Percentiles rank a stretch among this genome's conserved stretches.
These are phyloP conservation scores for Lissonota sp. DNA, from an alignment of 2,888 invertebrate genomes.

Conservation along the genomic window DNA sequence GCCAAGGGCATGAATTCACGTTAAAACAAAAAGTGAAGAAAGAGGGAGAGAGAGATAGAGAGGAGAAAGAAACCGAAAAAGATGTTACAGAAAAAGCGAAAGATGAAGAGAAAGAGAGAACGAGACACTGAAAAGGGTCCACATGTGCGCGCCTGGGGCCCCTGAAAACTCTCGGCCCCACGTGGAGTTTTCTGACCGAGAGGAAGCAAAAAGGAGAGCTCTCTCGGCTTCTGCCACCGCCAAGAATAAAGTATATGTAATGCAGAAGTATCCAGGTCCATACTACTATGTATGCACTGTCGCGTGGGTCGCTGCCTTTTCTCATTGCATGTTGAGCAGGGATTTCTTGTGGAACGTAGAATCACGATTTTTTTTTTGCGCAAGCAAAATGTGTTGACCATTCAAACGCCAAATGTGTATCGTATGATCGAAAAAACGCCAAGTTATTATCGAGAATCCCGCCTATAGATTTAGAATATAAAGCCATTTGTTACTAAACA, in stretches of 20 bases:
- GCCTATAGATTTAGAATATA: no score
- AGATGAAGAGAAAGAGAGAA: conserved; percentile 28
- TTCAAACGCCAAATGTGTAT: not conserved
- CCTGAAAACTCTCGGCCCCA: conserved; percentile 67
- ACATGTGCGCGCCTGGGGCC: conserved; percentile 68
- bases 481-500: no score
- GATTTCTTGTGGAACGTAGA: conserved; percentile 6
- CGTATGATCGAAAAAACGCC: no score
- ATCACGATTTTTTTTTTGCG: conserved; percentile 8
- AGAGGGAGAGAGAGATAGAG: conserved; percentile 47
- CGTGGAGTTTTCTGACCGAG: conserved; percentile 66
- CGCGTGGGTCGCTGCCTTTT: conserved; percentile 2
- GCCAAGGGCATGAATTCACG: conserved; percentile 35
- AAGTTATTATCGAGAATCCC: no score
- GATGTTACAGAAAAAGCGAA: conserved; percentile 35
- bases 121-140: conserved; percentile 52
- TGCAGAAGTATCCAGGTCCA: conserved; percentile 51
- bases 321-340: not conserved
- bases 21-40: conserved; percentile 40
- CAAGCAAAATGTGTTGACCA: not conserved
- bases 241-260: conserved; percentile 45
- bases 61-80: conserved; percentile 23
- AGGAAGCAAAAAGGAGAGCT: conserved; percentile 63
- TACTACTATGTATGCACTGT: not conserved
- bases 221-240: conserved; percentile 55